phyloP scores from a whole-genome alignment of 2,888 invertebrate species.

The Sturmia bella region DNA sequence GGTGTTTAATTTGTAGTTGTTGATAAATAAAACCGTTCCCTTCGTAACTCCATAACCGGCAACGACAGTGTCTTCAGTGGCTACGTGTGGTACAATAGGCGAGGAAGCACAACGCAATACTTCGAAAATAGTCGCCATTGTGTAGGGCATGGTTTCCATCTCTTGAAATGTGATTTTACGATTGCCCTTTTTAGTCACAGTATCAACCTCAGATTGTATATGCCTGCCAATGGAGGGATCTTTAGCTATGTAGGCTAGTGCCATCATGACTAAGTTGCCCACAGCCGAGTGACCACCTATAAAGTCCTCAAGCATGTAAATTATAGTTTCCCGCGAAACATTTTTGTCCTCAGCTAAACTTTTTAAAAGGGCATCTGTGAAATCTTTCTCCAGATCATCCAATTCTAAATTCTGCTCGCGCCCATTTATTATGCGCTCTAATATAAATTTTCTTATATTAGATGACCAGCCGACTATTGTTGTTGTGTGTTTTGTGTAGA shows the following conservation, averaged over 20 bases:
- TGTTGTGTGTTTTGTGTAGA: constrained; percentile 87
- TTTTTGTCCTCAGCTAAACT: constrained; percentile 85
- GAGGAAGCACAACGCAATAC: constrained; percentile 90
- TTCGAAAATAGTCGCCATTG: constrained; percentile 91
- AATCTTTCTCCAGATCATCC: constrained; percentile 87
- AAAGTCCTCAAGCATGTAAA: constrained; percentile 93
- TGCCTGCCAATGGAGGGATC: constrained; percentile 86
- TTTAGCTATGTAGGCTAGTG: constrained; percentile 86
- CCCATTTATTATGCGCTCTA: constrained; percentile 86
- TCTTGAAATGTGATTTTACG: constrained; percentile 86
- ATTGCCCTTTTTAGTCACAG: constrained; percentile 82
- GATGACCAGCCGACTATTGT: constrained; percentile 87
- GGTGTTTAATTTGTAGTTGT: constrained; percentile 91
- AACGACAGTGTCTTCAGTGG: constrained; percentile 88
- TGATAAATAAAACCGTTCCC: constrained; percentile 91
- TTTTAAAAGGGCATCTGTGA: constrained; percentile 89
- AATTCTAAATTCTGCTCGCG: constrained; percentile 82
- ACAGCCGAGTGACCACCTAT: constrained; percentile 94
- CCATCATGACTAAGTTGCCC: constrained; percentile 91
- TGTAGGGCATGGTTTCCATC: constrained; percentile 87
- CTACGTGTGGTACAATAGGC: constrained; percentile 94
- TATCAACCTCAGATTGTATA: constrained; percentile 88
- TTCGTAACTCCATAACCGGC: constrained; percentile 88
- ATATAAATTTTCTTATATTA: constrained; percentile 88
- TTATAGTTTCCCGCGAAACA: constrained; percentile 89